Conservation (phyloP, 2,888 invertebrate genomes). For the Ennomos fuscantarius region DNA sequence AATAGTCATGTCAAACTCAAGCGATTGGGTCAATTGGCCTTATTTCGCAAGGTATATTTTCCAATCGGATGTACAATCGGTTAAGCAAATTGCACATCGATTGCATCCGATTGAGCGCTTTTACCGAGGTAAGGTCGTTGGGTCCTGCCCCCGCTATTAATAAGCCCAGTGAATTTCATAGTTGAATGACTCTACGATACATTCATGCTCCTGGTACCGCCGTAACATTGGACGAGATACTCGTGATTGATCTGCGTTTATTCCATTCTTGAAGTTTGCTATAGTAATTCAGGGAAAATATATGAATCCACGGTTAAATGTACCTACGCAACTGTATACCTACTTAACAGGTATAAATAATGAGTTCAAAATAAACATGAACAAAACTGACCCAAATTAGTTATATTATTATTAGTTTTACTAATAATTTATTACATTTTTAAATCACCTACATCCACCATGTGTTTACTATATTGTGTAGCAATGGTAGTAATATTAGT, state of each 20-base stretch:
- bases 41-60: conserved; percentile 30
- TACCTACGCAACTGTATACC: no score
- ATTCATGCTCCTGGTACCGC: conserved; percentile 35
- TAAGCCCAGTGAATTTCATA: conserved; percentile 54
- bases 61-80: conserved; percentile 26
- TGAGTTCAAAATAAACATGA: no score
- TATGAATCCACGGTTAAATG: no score
- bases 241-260: no score
- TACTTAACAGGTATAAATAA: no score
- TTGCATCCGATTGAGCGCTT: conserved; percentile 73
- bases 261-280: no score
- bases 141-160: conserved; percentile 65
- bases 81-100: conserved; percentile 70
- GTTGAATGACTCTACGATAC: conserved; percentile 46
- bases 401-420: no score
- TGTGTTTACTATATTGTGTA: no score
- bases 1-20: not conserved
- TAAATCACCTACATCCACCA: no score
- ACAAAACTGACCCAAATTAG: no score
- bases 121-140: conserved; percentile 70
- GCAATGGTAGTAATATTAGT: not conserved
- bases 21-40: not conserved
- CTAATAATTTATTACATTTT: no score
- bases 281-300: no score
- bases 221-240: conserved; percentile 13